Evolutionary conservation across 2,113 vertebrate genomes (phyloP).

Genomic region (Chaenocephalus aceratus): DNA sequence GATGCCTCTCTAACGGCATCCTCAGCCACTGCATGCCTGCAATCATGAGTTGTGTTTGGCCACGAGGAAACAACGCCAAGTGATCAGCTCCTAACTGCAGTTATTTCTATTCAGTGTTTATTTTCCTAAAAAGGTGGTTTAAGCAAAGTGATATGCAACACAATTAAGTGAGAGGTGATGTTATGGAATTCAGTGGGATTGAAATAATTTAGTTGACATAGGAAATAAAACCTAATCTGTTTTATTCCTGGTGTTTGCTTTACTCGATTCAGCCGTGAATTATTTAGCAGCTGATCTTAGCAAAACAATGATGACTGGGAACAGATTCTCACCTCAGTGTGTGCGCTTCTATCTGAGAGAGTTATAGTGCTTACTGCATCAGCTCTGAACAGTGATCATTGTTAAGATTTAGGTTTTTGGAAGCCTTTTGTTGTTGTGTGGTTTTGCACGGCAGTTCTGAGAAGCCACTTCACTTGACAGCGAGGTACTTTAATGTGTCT

Average conservation of each 20-base stretch:
- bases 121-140: neutral
- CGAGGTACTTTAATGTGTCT: neutral
- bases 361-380: neutral
- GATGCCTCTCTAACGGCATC: slow-evolving; percentile 29
- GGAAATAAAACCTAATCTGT: slow-evolving; percentile 1
- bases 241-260: slow-evolving; percentile 1
- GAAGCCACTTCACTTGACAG: neutral
- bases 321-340: slow-evolving; percentile 17
- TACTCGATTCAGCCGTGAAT: slow-evolving; percentile 28
- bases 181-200: neutral
- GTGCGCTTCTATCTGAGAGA: neutral
- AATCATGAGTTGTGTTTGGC: slow-evolving; percentile 1
- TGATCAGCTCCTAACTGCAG: neutral
- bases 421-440: neutral
- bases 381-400: neutral
- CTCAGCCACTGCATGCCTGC: slow-evolving; percentile 11
- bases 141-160: neutral
- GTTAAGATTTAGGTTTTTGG: neutral
- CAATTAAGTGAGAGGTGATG: neutral
- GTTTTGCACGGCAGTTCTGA: neutral
- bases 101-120: neutral
- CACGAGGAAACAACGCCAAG: slow-evolving; percentile 4
- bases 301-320: slow-evolving; percentile 39
- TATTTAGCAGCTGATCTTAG: slow-evolving; percentile 45
- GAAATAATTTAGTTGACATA: neutral